Evolutionary conservation across 2,888 invertebrate genomes (phyloP), one percentile per base, ranked within the genome.

Genomic region (Tetranychus piercei): DNA sequence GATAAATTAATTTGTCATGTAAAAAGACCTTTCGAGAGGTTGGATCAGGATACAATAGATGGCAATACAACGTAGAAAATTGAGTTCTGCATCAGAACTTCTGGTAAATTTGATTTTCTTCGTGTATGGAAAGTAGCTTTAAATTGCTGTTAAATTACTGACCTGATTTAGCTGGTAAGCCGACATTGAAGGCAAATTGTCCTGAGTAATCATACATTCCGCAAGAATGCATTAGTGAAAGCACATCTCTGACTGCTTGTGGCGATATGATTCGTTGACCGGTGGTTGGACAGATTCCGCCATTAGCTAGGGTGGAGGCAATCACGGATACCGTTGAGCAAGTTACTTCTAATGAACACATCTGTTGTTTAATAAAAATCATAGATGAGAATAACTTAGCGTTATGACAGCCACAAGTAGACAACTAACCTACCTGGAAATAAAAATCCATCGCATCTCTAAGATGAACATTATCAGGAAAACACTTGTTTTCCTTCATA

Each of bases 211-310:
- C 86, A 80, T 87, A 86, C 90, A 97, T 96, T 80, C 96, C 90
- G 81, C 96, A 97, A 78, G 94, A 94, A 84, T 95, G 93, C 97
- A 97, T 97, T 78, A 97, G 86, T 45, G 95, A 94, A 45, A 97
- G 85, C 0, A 95, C 94, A 83, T 97, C 94, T 70, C 96, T 87
- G 1, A 96, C 94, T 55, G 94, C 91, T 78, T 92, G 91, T 0
- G 92, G 90, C 77, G 90, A 88, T 9, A 79, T 77, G 9, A 79
- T 78, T 73, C 93, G 92, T 82, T 96, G 94, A 79, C 94, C 94
- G 6, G 94, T 95, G 74, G 92, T 88, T 1, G 97, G 97, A 82
- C 96, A 96, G 78, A 96, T 93, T n/a, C 96, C 97, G 34, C 97
- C 97, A 80, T 97, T 97, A 0, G 97, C 96, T 79, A 97, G 83